Percentiles rank a stretch among this genome's conserved stretches.
Conservation (phyloP, 2,113 vertebrate genomes). For the Stegastes partitus region DNA sequence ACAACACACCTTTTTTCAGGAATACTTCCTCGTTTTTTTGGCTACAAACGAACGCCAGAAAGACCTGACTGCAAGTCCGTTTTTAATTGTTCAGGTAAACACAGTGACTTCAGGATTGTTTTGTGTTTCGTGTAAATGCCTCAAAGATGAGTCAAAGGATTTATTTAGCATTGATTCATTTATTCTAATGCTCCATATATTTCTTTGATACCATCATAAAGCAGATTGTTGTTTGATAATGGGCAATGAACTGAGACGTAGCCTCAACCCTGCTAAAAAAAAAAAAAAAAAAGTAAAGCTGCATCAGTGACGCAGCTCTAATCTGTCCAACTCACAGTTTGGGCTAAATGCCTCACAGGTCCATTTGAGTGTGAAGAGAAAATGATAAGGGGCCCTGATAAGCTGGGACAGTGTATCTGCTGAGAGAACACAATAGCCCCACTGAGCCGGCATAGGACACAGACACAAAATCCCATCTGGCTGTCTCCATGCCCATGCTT, state of each 20-base stretch:
- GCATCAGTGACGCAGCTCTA: conserved; percentile 33
- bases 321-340: conserved; percentile 51
- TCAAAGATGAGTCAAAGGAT: background rate
- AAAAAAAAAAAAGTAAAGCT: conserved; percentile 20
- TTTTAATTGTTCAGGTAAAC: background rate
- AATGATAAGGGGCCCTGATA: conserved; percentile 74
- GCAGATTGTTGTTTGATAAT: conserved; percentile 10
- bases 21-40: conserved; percentile 43
- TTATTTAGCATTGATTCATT: background rate
- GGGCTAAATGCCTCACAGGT: conserved; percentile 55
- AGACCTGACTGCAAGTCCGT: background rate
- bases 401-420: conserved; percentile 66
- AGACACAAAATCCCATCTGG: conserved; percentile 60
- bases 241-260: background rate
- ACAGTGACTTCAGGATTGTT: too few relatives aligned
- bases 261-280: background rate
- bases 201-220: background rate
- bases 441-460: conserved; percentile 59
- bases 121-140: background rate
- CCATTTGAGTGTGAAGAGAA: conserved; percentile 72
- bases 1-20: background rate
- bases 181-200: background rate
- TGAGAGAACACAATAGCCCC: conserved; percentile 74
- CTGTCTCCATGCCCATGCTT: conserved; percentile 53
- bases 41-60: background rate